These are phyloP conservation scores for Onychomys torridus DNA, from an alignment of 2,797 vertebrate species.

Conservation along the genomic window DNA sequence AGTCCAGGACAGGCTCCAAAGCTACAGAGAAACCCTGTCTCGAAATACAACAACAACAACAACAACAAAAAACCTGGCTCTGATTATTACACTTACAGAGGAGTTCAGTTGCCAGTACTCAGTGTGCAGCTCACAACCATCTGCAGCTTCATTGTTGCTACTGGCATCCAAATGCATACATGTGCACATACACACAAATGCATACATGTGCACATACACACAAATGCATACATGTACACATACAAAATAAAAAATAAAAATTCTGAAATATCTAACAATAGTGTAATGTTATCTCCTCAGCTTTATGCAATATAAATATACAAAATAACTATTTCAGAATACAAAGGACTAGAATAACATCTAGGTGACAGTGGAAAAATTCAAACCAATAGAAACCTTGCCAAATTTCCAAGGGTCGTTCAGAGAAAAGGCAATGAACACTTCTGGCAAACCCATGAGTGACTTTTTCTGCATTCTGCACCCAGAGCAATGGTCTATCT, in stretches of 20 bases:
- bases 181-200: background rate
- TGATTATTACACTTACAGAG: background rate
- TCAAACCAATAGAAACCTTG: background rate
- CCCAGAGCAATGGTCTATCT: background rate
- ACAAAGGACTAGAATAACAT: constrained; percentile 1
- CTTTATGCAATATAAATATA: background rate
- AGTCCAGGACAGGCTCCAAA: no score
- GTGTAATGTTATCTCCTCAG: background rate
- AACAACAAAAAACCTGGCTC: no score
- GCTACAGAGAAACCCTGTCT: no score
- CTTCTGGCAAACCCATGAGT: background rate
- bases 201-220: background rate
- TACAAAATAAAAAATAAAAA: background rate
- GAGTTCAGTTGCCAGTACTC: background rate
- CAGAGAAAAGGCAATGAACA: background rate
- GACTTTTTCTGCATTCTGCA: background rate
- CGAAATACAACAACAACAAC: no score
- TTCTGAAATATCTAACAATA: background rate
- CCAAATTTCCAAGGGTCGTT: background rate
- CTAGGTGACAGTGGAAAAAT: background rate
- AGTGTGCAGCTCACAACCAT: no score
- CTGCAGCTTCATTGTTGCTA: background rate
- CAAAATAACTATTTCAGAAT: constrained; percentile 30
- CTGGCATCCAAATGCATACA: background rate
- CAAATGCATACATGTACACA: background rate